A percentile compares a stretch with the other conserved stretches of the same genome.
Evolutionary conservation across 2,113 vertebrate species (phyloP).

Genomic region (Panthera uncia): DNA sequence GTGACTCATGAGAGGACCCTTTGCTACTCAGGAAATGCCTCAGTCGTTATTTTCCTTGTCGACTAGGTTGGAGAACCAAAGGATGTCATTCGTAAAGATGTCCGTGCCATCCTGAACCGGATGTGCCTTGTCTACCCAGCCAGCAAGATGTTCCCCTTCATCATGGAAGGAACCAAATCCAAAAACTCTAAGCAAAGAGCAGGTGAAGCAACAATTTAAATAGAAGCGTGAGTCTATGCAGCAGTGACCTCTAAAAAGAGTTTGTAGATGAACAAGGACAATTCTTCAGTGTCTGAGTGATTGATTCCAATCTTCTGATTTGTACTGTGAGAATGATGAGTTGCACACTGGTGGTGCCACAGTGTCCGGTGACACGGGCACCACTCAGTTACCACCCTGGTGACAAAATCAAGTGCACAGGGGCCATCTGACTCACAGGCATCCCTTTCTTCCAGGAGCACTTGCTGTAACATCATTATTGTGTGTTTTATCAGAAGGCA

Average conservation of each 20-base stretch:
- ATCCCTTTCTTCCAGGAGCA: constrained; percentile 9
- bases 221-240: not conserved
- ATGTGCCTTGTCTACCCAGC: constrained; percentile 97
- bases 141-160: constrained; percentile 97
- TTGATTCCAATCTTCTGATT: not conserved
- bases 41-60: not conserved
- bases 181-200: constrained; percentile 99
- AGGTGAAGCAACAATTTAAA: constrained; percentile 84
- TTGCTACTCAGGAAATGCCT: not conserved
- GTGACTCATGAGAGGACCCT: not conserved
- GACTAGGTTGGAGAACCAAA: constrained; percentile 96
- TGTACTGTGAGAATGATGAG: constrained; percentile 86
- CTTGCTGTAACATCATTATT: not conserved
- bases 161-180: constrained; percentile 98
- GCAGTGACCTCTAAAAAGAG: not conserved
- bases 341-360: constrained; percentile 83
- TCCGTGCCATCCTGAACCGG: constrained; percentile 94
- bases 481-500: not conserved
- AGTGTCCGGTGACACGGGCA: constrained; percentile 78
- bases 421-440: constrained; percentile 89
- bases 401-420: constrained; percentile 88
- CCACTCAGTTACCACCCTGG: constrained; percentile 84
- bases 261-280: not conserved
- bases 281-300: not conserved
- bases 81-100: constrained; percentile 96